These are phyloP conservation scores for Leptogaster cylindrica DNA, from an alignment of 2,888 invertebrate genomes.

Conservation along the genomic window DNA sequence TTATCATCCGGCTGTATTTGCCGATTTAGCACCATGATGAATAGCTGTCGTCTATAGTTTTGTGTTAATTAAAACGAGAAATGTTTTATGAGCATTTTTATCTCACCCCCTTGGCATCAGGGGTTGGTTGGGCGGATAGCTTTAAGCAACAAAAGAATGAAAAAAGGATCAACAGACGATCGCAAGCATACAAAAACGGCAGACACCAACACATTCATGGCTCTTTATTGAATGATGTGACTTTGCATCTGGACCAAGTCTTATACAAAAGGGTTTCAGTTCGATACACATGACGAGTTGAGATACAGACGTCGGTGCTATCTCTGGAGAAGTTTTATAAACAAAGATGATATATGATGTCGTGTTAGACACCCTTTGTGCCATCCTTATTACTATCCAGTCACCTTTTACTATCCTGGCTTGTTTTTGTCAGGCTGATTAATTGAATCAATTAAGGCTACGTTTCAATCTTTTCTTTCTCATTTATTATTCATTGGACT, in stretches of 20 bases:
- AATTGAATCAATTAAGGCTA: no score
- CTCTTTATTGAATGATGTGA: background rate
- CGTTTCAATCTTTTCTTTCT: no score
- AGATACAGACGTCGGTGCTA: background rate
- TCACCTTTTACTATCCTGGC: no score
- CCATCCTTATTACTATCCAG: background rate
- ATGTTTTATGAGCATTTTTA: conserved; percentile 44
- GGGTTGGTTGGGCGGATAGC: background rate
- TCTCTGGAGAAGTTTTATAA: conserved; percentile 15
- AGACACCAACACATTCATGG: background rate
- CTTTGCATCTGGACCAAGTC: conserved; percentile 19
- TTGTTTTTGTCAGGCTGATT: no score
- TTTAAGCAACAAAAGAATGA: conserved; percentile 16
- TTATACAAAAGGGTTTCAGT: conserved; percentile 3
- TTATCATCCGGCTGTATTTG: conserved; percentile 40
- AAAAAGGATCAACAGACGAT: conserved; percentile 3
- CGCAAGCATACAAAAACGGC: background rate
- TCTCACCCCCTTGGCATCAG: conserved; percentile 17
- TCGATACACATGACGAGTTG: conserved; percentile 15
- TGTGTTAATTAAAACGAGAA: conserved; percentile 46
- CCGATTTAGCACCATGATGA: conserved; percentile 44
- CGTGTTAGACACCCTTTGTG: background rate
- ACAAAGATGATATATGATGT: conserved; percentile 21
- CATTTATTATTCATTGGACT: no score
- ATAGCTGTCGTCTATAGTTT: conserved; percentile 45